Evolutionary conservation across 2,888 invertebrate species (phyloP), one percentile per base, ranked within the genome.

Genomic region (Lucinisca nassula): DNA sequence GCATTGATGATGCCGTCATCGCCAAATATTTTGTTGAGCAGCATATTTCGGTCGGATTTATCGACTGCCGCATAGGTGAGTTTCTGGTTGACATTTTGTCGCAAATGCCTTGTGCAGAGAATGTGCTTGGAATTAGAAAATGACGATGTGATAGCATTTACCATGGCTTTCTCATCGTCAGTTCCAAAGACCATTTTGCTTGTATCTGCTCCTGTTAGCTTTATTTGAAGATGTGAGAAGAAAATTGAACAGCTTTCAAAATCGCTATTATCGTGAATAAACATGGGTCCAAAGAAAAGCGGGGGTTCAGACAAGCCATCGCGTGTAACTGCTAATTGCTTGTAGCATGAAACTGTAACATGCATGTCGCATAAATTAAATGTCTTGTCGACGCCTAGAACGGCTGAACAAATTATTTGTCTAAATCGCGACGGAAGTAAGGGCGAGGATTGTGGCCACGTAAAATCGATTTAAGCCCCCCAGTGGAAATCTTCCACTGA

Each of bases 331-430:
- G 70, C 3, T 3, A 78, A 49, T 14, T 85, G 80, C 32, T 83
- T 85, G 55, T 79, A 85, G 45, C 85, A 85, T 14, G 84, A 79
- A 3, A 79, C 58, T 3, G 86, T 86, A 3, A 84, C 85, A 17
- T 81, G 79, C 82, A 86, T 82, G 24, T 86, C 75, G 45, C 84
- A 89, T 6, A 86, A 80, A 24, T 74, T 76, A 27, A 88, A 87
- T 1, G 88, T 89, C 51, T 91, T 89, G 76, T 88, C 82, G 8
- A 91, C 58, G 21, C 87, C 82, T 10, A 87, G 51, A 30, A 84
- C 55, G 8, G 85, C 49, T 30, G n/a, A n/a, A n/a, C n/a, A n/a
- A n/a, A n/a, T n/a, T n/a, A n/a, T n/a, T n/a, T n/a, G n/a, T n/a
- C n/a, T n/a, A n/a, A n/a, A n/a, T n/a, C n/a, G n/a, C n/a, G n/a